Percentiles rank a stretch among this genome's conserved stretches.
Conservation (phyloP, 2,113 vertebrate genomes). For the Bubo blakistoni region DNA sequence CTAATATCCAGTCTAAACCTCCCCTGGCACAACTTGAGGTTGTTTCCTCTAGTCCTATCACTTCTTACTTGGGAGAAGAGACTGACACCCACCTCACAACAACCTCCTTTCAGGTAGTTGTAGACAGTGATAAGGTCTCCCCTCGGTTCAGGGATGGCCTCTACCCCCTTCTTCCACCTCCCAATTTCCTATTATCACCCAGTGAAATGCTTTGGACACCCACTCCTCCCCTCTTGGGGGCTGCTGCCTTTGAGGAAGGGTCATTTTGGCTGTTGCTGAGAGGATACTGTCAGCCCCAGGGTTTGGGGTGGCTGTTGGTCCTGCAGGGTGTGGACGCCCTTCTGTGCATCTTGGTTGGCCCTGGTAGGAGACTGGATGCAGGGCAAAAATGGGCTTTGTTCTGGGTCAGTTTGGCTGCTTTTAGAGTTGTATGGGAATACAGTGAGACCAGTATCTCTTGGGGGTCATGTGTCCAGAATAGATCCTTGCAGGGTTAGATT, state of each 20-base stretch:
- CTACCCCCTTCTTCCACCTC: background rate
- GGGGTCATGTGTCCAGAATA: background rate
- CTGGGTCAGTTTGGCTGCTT: background rate
- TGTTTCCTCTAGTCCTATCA: background rate
- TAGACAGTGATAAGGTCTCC: background rate
- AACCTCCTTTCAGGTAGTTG: background rate
- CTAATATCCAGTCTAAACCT: background rate
- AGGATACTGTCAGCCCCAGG: background rate
- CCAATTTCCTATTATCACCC: background rate
- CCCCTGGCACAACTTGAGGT: background rate
- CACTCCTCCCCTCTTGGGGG: background rate
- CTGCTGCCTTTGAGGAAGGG: background rate
- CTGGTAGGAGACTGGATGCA: background rate
- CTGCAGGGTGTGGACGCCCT: background rate
- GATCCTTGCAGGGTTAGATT: background rate
- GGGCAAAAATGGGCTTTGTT: background rate
- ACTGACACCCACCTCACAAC: fast-evolving
- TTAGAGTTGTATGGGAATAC: background rate
- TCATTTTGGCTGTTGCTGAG: background rate
- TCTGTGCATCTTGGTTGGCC: background rate
- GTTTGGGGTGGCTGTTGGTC: background rate
- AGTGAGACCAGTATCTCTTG: background rate
- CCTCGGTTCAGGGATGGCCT: background rate
- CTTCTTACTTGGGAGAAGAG: background rate
- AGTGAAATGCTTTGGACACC: background rate